Evolutionary conservation across 1,140 invertebrate species (phyloP), one percentile per base, ranked within the genome.

Genomic region (Drosophila kepulauana): DNA sequence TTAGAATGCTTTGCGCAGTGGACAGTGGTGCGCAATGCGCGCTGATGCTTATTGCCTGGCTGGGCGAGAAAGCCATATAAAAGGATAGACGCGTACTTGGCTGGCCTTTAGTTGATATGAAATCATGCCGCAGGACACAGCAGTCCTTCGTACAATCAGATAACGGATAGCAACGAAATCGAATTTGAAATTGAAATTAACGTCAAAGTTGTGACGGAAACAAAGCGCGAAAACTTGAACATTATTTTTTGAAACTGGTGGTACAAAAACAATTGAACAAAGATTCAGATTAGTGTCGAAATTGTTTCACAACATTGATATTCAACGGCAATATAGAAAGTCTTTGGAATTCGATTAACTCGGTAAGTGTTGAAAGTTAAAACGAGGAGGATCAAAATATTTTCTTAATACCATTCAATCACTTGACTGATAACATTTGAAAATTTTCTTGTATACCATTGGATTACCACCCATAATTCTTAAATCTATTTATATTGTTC

Each of bases 11-110:
- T 51, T 89, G 84, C 84, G 84, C 84, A 87, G 59, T 88, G 51
- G 72, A 65, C 69, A 33, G 63, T 72, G 78, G 67, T 88, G 84
- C 84, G 77, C 80, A 88, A 64, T 88, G 84, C 84, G 77, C 80
- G 84, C 70, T 82, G 2, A 38, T 38, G 84, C 74, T 82, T 38
- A 38, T 11, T 38, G 35, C 2, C 35, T 38, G 35, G 7, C 35
- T 38, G 35, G 35, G 7, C 8, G 48, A 59, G 65, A 15, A 54
- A 25, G 35, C 13, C 74, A 65, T 88, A 88, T 88, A 88, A 85
- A 88, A 88, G 85, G 75, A 85, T 70, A 72, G 11, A 16, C 62
- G 51, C 85, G 38, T 63, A 33, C 61, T 58, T 57, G 57, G 57
- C 62, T 72, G 69, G 13, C 75, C 56, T 76, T 89, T 88, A 88